phyloP scores from a whole-genome alignment of 2,113 vertebrate species.

The Mus pahari region DNA sequence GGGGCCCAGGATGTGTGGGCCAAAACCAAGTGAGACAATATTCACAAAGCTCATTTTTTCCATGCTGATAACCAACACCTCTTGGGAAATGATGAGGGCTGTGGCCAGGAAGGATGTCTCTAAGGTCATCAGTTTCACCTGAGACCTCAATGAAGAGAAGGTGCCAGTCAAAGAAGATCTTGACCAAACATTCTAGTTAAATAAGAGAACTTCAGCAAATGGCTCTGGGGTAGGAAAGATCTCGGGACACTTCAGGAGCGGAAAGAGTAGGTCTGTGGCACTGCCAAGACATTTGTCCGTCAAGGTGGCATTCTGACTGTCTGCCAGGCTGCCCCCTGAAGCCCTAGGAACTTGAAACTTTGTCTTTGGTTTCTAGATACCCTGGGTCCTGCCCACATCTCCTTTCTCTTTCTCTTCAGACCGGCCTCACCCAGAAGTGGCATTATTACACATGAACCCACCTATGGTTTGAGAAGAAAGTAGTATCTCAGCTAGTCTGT shows the following conservation, averaged over 20 bases:
- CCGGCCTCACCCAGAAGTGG: neutral
- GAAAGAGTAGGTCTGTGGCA: neutral
- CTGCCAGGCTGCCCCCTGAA: neutral
- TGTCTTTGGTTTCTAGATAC: neutral
- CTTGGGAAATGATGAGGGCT: neutral
- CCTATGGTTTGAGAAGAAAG: neutral
- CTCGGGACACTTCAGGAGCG: neutral
- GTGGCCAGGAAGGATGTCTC: neutral
- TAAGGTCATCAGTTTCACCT: neutral
- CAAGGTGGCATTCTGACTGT: neutral
- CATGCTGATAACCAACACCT: neutral
- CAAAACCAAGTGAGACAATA: neutral
- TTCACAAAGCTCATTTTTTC: neutral
- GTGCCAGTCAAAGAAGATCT: neutral
- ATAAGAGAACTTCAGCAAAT: neutral
- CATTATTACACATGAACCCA: neutral
- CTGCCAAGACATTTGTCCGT: neutral
- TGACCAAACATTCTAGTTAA: constrained; percentile 19
- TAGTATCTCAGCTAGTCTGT: neutral
- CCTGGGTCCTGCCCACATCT: neutral
- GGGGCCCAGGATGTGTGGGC: neutral
- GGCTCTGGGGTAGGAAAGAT: neutral
- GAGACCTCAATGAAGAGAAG: neutral
- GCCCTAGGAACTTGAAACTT: neutral
- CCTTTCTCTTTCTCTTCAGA: neutral